Evolutionary conservation across 2,113 vertebrate species (phyloP).

Genomic region (Lophotis ruficrista): DNA sequence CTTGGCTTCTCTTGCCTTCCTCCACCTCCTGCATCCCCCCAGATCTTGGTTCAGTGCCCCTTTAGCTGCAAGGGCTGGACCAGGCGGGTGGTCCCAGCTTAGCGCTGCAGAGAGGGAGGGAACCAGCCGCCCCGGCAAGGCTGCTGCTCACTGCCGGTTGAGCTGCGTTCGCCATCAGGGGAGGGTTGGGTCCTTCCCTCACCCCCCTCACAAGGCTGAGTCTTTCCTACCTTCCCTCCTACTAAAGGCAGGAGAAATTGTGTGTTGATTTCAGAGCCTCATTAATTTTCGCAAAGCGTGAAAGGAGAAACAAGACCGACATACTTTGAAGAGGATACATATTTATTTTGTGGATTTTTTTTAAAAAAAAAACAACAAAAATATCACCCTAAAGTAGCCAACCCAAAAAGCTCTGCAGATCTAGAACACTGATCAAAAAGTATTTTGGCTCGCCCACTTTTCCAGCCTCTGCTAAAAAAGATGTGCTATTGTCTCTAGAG

Average conservation of each 20-base stretch:
- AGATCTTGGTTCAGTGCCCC: not conserved
- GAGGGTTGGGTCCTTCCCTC: not conserved
- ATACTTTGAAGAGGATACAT: not conserved
- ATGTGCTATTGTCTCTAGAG: not conserved
- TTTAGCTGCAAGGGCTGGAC: not conserved
- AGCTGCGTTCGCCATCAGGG: not conserved
- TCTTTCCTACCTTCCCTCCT: not conserved
- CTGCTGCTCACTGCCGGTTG: too few relatives aligned
- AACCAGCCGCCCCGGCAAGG: not conserved
- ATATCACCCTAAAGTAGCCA: not conserved
- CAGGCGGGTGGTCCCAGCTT: not conserved
- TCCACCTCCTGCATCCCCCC: not conserved
- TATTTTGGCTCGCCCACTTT: not conserved
- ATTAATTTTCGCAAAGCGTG: not conserved
- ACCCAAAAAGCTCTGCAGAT: not conserved
- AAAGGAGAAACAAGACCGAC: not conserved
- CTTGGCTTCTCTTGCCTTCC: not conserved
- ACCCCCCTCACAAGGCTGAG: not conserved
- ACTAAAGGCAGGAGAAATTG: not conserved
- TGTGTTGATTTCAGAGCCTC: not conserved
- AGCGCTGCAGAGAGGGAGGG: not conserved
- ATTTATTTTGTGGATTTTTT: slow-evolving; percentile 20
- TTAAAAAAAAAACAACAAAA: not conserved
- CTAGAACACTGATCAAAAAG: not conserved
- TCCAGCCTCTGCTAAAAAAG: not conserved